A percentile compares a stretch with the other conserved stretches of the same genome.
These are phyloP conservation scores for Brenthis ino DNA, from an alignment of 2,888 invertebrate species.

Conservation along the genomic window DNA sequence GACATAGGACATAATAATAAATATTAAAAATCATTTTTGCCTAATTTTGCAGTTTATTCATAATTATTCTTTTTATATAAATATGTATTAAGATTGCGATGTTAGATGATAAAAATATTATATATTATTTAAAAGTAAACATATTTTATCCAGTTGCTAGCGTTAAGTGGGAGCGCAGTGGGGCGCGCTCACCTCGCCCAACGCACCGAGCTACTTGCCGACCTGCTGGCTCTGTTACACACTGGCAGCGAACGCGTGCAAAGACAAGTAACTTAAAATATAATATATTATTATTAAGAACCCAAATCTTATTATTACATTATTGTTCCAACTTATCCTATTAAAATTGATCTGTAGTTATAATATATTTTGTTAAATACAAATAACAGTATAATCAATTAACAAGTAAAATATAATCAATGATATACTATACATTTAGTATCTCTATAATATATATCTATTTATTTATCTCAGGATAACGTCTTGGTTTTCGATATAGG, in stretches of 20 bases:
- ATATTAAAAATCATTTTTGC: no score
- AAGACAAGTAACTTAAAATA: slow-evolving; percentile 85
- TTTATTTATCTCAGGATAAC: no score
- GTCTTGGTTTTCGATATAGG: slow-evolving; percentile 68
- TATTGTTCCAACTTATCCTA: neutral
- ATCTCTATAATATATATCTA: no score
- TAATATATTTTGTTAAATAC: neutral
- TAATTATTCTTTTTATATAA: no score
- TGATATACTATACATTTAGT: no score
- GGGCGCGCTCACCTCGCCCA: slow-evolving; percentile 95
- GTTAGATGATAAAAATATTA: no score
- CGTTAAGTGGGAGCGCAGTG: slow-evolving; percentile 95
- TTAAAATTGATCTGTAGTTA: neutral
- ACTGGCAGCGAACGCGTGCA: slow-evolving; percentile 97
- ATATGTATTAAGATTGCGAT: no score
- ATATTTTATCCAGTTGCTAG: slow-evolving; percentile 81
- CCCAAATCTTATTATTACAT: neutral
- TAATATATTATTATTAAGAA: neutral
- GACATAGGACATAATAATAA: no score
- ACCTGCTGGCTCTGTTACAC: slow-evolving; percentile 93
- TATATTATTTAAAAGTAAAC: neutral
- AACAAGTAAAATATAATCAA: no score
- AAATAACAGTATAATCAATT: no score
- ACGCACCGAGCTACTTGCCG: slow-evolving; percentile 91
- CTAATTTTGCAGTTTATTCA: no score